These are phyloP conservation scores for Acanthornis magna DNA, from an alignment of 2,797 vertebrate species.

Conservation along the genomic window DNA sequence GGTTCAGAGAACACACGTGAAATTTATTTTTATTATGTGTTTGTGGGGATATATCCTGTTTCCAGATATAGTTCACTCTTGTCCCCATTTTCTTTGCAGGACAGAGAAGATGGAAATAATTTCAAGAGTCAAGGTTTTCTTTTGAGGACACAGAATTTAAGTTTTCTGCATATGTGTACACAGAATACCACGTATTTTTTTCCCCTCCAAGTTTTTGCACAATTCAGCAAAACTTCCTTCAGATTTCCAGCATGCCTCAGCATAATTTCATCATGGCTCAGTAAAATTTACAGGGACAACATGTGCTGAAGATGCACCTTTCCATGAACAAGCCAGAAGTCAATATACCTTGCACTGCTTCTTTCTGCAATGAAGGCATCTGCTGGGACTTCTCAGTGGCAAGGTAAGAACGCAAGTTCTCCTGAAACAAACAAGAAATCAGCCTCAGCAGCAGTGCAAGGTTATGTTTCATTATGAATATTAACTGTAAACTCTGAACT, in stretches of 20 bases:
- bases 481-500: neutral
- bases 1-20: neutral
- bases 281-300: neutral
- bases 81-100: neutral
- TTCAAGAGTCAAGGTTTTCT: neutral
- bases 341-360: slow-evolving; percentile 84
- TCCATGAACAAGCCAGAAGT: neutral
- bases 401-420: slow-evolving; percentile 56
- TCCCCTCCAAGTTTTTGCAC: neutral
- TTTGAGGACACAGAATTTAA: neutral
- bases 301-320: slow-evolving; percentile 16
- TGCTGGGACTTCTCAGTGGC: slow-evolving; percentile 69
- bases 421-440: slow-evolving; percentile 66
- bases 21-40: neutral
- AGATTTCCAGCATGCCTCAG: neutral
- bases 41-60: neutral
- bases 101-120: neutral
- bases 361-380: slow-evolving; percentile 75
- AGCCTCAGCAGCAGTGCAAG: neutral
- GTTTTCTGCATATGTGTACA: neutral
- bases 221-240: neutral
- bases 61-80: neutral
- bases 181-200: neutral
- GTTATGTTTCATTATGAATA: neutral
- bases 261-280: neutral